Base-by-base conservation (phyloP, 2,888 invertebrate genomes). In the Volucella zonaria region DNA sequence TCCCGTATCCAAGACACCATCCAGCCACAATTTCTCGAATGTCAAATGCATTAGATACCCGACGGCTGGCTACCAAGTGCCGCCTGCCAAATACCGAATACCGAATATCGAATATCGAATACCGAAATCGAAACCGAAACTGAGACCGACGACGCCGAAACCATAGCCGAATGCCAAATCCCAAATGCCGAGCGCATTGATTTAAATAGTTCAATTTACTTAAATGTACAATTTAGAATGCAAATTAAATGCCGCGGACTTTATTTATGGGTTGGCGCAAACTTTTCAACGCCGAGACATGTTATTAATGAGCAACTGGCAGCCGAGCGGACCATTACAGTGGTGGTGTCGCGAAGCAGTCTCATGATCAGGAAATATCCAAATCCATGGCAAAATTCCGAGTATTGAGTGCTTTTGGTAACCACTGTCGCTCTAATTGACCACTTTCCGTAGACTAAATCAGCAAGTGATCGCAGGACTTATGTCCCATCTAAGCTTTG, bases 171-270 rank as follows among this genome's bases (percentile, higher is more conserved):
- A n/a, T 15, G 40, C 64, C 47, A 40, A 15, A n/a, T 15, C 18
- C 64, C 47, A 40, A 74, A 56, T 31, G 23, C 56, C 66, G 10
- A 75, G 59, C 51, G 73, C 67, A 85, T 85, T 85, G 85, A 85
- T 81, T 85, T 76, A 85, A 85, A 85, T 85, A 81, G 85, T 81
- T 85, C 76, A 85, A 81, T 85, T 85, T 81, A 85, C 85, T 76
- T 81, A 81, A 85, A 81, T 85, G 81, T 77, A 62, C 85, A 76
- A 85, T 81, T 85, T 85, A 81, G 85, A 85, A 85, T 85, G 85
- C 85, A 85, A 85, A 81, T 81, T 81, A 85, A 85, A 85, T 81
- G 76, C 67, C 75, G 61, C 38, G 43, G 81, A 68, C 47, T 81
- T 82, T 81, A 85, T 85, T 85, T 85, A 85, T 81, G 73, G 71